Conservation (phyloP, 2,113 vertebrate species). For the Tonatia bakeri region DNA sequence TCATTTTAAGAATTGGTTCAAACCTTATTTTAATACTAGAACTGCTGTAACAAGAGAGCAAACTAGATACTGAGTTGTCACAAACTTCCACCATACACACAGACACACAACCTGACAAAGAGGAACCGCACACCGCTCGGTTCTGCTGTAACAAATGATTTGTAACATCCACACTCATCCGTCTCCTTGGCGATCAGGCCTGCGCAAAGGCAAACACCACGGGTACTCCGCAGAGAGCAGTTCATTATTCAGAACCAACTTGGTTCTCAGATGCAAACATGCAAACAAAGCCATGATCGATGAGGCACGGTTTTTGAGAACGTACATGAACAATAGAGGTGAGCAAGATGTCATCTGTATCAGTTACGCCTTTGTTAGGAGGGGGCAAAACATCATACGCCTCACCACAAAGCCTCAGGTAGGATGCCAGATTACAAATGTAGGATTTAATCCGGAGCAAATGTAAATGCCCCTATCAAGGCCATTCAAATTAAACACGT, state of each 20-base stretch:
- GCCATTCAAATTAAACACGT: neutral
- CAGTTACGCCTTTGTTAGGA: neutral
- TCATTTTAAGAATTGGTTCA: neutral
- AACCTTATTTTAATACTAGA: neutral
- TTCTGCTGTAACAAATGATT: neutral
- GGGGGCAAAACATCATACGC: neutral
- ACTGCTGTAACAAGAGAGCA: neutral
- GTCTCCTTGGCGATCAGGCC: neutral
- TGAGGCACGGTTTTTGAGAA: conserved; percentile 71
- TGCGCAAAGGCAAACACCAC: conserved; percentile 16
- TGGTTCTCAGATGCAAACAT: conserved; percentile 50
- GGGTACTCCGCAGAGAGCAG: neutral
- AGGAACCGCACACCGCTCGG: rapidly evolving
- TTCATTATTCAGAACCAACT: neutral
- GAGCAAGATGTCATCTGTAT: conserved; percentile 2
- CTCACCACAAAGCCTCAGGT: neutral
- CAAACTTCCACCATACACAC: neutral
- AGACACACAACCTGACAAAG: neutral
- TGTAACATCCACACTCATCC: neutral
- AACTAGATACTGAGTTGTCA: neutral
- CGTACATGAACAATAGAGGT: conserved; percentile 67
- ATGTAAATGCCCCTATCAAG: neutral
- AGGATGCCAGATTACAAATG: neutral
- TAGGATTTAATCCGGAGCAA: neutral
- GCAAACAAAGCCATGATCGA: conserved; percentile 53